Evolutionary conservation across 2,888 invertebrate species (phyloP), one percentile per base, ranked within the genome.

Genomic region (Eupeodes latifasciatus): DNA sequence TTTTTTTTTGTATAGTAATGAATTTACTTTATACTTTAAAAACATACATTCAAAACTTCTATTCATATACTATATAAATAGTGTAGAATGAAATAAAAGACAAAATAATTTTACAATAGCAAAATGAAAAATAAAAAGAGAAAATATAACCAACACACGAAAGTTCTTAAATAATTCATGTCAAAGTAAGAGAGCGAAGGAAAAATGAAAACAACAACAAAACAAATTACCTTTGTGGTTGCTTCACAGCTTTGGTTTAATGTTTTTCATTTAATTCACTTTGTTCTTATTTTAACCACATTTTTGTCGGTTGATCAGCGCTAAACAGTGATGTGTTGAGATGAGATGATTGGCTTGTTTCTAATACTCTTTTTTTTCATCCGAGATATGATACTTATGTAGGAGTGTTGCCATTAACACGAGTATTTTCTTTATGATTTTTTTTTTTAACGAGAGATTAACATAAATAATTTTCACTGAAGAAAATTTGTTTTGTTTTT

Each of bases 251-350:
- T 55, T 59, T 12, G 27, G 44, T 69, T 66, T 87, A 79, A 71
- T 62, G 55, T 66, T 40, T 74, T 78, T 59, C 81, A 78, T 78
- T 85, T 81, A 77, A 77, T 77, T 84, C 76, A 62, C 53, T 76
- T 72, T 87, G 47, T 69, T 64, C 62, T 80, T 80, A 76, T 66
- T 83, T 87, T 59, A 79, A 66, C 49, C 84, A 69, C 80, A 87
- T 84, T 81, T 71, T 49, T 77, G 77, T 67, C 61, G 62, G 72
- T 51, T 72, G 84, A 84, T 77, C 80, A 67, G 79, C 69, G 79
- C 69, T 51, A 57, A 53, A 57, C 36, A 55, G 72, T 59, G 69
- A 66, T 67, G 62, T 74, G 75, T 61, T 67, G 57, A 72, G 74
- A 59, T 75, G 71, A 76, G 66, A 76, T 53, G 72, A 76, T 77